Base-by-base conservation (phyloP, 2,797 vertebrate genomes). In the Melanotaenia nigrans region DNA sequence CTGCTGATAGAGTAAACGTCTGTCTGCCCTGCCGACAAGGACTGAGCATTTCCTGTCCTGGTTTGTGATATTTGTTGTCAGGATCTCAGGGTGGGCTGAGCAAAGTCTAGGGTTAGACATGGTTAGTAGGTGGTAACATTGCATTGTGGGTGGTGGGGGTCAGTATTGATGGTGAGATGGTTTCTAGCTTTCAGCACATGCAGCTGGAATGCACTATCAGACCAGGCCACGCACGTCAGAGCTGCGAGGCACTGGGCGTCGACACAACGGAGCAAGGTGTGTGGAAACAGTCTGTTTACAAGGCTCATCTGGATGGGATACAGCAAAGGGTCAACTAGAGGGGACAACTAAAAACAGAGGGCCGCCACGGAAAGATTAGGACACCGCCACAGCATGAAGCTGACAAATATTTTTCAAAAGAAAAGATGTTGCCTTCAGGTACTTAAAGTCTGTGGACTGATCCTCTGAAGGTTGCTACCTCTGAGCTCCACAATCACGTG, bases 41-140 rank as follows among this genome's bases (percentile, higher is more conserved):
- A 91, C 94, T 88, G 91, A 96, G 95, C 94, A 95, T 94, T 96
- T 96, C 94, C 96, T 95, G 94, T 93, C 91, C 91, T 87, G 59
- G 59, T 65, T 74, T 84, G 75, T 78, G 84, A 87, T 81, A 73
- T 55, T 66, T 65, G 65, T 72, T 76, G 85, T 89, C 83, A 75
- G 65, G 78, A 85, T 77, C 78, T 80, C 32, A 70, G 68, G 78
- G 72, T 78, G 82, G 78, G 71, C 69, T 38, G 72, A 71, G 84
- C 55, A 64, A 51, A 66, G 71, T 80, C 72, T 77, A 61, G 60
- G 56, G 73, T 75, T 49, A 62, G 73, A 89, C 77, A 36, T 61
- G 71, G 78, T 55, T 67, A 83, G 77, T 74, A 88, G 85, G 81
- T 87, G 79, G 82, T 79, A 84, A 86, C 71, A 30, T 30, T 68